These are phyloP conservation scores for Tachina lurida DNA, from an alignment of 2,888 invertebrate species.

Conservation along the genomic window DNA sequence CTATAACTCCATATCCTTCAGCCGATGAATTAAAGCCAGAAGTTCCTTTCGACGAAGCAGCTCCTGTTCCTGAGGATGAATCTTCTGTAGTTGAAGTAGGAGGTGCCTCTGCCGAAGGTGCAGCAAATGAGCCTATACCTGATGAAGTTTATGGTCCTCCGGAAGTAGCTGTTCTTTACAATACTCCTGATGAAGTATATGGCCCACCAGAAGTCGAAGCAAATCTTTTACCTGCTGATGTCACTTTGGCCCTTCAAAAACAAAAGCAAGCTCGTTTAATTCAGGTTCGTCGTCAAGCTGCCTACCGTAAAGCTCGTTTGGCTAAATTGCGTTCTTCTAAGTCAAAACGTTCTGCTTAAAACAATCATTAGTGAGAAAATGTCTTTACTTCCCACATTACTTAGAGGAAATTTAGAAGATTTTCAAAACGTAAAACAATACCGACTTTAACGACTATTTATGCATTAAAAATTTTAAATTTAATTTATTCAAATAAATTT, in stretches of 20 bases:
- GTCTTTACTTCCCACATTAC: conserved; percentile 38
- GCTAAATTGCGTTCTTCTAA: conserved; percentile 59
- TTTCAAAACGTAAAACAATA: conserved; percentile 24
- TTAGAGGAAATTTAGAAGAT: conserved; percentile 35
- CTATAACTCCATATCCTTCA: conserved; percentile 70
- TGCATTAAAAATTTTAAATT: conserved; percentile 39
- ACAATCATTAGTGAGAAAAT: conserved; percentile 42
- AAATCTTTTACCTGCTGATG: conserved; percentile 58
- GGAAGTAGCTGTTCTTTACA: conserved; percentile 74
- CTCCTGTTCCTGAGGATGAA: conserved; percentile 50
- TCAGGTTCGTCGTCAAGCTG: conserved; percentile 74
- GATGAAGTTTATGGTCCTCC: conserved; percentile 79
- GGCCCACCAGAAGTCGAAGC: conserved; percentile 76
- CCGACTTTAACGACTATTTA: conserved; percentile 19
- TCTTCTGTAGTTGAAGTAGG: conserved; percentile 62
- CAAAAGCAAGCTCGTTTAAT: conserved; percentile 76
- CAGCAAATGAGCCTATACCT: conserved; percentile 73
- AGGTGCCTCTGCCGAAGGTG: conserved; percentile 49
- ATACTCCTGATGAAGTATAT: conserved; percentile 77
- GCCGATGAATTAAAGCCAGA: conserved; percentile 72
- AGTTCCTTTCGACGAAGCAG: conserved; percentile 67
- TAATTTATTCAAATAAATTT: conserved; percentile 53
- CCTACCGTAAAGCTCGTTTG: conserved; percentile 72
- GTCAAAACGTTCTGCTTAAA: conserved; percentile 58
- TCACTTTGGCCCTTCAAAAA: conserved; percentile 67